Evolutionary conservation across 2,888 invertebrate species (phyloP), one percentile per base, ranked within the genome.

Genomic region (Sesia bembeciformis): DNA sequence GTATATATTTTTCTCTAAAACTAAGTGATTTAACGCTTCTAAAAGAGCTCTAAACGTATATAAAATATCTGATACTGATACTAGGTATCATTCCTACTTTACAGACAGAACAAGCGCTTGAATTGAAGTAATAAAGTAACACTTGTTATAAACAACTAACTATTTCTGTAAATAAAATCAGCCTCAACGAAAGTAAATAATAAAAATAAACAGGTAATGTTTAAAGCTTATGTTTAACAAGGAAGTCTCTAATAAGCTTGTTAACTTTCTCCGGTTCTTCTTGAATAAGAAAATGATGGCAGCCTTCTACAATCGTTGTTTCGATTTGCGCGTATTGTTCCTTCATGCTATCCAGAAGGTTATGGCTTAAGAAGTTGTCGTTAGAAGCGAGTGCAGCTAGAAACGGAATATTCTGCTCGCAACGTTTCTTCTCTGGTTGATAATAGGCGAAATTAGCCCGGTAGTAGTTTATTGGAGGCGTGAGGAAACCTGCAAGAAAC

Each of bases 391-490:
- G 78, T 3, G 82, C 80, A 0, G 84, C 77, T 0, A 90, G 63
- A 62, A 91, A 80, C 1, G 87, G 86, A 1, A 88, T 73, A n/a
- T 80, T 75, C 50, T 77, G 78, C 7, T 74, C 64, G 41, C 68
- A 73, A 40, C 69, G 62, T 6, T 73, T 58, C 42, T 73, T 78
- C 4, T 74, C 68, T 7, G 76, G 64, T 3, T 75, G 40, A 1
- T 63, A 59, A 57, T 68, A 75, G 1, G 56, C 51, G 59, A 85
- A 76, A 63, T 90, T 90, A 1, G 90, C 90, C 51, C 92, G 77
- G 65, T 92, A 92, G 73, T 91, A 92, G 66, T 92, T 91, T 7
- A 92, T 68, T 0, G 92, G 90, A 1, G 85, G 78, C 1, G 90
- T 91, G 43, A 91, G 72, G 0, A 91, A 90, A 62, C 69, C 92